phyloP scores from a whole-genome alignment of 2,888 invertebrate genomes.

The Geophilus truncorum region DNA sequence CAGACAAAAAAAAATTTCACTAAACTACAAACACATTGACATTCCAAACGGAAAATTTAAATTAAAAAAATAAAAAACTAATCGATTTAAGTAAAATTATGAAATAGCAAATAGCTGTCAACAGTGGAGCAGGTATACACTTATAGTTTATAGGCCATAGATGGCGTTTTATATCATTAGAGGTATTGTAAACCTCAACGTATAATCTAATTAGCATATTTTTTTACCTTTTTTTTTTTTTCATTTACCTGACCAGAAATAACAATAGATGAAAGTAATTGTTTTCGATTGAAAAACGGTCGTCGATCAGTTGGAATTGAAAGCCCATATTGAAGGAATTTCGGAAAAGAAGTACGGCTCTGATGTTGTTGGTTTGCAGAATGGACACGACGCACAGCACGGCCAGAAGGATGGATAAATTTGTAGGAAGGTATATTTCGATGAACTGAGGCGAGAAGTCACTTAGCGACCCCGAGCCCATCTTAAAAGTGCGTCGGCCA shows the following conservation, averaged over 20 bases:
- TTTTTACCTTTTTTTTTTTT: background rate
- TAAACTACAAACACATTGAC: background rate
- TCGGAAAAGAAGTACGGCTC: background rate
- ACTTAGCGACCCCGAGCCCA: constrained; percentile 87
- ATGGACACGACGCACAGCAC: background rate
- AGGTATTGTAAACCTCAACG: background rate
- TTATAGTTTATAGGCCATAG: background rate
- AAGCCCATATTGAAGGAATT: background rate
- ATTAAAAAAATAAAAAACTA: background rate
- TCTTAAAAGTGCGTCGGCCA: constrained; percentile 86
- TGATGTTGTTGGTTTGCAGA: background rate
- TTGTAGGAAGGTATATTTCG: background rate
- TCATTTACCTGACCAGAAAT: background rate
- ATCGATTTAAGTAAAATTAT: background rate
- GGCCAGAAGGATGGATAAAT: background rate
- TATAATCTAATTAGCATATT: background rate
- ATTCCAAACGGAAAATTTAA: background rate
- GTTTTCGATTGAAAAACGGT: background rate
- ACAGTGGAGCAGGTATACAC: background rate
- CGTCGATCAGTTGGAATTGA: background rate
- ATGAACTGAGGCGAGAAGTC: background rate
- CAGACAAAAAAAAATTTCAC: background rate
- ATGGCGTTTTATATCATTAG: background rate
- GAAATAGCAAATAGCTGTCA: background rate
- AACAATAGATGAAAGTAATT: background rate